A percentile compares a stretch with the other conserved stretches of the same genome.
phyloP scores from a whole-genome alignment of 2,797 vertebrate species.

The Menidia menidia region DNA sequence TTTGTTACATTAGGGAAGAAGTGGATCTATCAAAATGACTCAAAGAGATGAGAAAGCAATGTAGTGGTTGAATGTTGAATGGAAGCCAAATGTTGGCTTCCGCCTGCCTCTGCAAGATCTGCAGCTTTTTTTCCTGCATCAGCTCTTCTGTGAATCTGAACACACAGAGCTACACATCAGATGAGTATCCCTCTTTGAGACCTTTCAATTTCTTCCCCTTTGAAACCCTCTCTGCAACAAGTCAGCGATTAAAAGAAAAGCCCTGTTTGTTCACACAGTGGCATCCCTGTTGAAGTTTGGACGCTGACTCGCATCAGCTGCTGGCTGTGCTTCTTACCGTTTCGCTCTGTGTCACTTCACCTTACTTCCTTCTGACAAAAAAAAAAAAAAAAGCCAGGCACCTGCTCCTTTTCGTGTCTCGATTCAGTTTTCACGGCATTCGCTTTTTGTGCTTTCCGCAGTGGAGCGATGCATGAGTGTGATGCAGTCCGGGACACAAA shows the following conservation, averaged over 20 bases:
- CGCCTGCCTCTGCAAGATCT: slow-evolving; percentile 40
- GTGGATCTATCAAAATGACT: not conserved
- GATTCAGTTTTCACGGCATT: slow-evolving; percentile 27
- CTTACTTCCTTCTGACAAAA: slow-evolving; percentile 48
- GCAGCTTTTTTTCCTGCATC: slow-evolving; percentile 14
- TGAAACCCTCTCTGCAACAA: slow-evolving; percentile 53
- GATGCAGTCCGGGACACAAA: slow-evolving; percentile 99
- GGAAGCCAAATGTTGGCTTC: slow-evolving; percentile 8
- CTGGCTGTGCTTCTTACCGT: slow-evolving; percentile 37
- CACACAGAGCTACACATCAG: slow-evolving; percentile 51
- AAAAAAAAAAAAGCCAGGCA: slow-evolving; percentile 49
- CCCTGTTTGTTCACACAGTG: slow-evolving; percentile 67
- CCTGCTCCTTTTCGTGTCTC: slow-evolving; percentile 59
- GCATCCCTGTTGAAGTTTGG: slow-evolving; percentile 66
- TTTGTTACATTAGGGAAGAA: not conserved
- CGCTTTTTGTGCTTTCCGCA: slow-evolving; percentile 67
- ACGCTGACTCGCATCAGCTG: slow-evolving; percentile 43
- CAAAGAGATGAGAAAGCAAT: not conserved
- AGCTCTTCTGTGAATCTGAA: slow-evolving; percentile 25
- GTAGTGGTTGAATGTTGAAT: not conserved
- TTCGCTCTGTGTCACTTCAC: slow-evolving; percentile 43
- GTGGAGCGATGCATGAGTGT: slow-evolving; percentile 99
- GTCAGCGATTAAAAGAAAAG: slow-evolving; percentile 56
- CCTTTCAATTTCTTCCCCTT: slow-evolving; percentile 28
- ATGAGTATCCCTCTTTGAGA: slow-evolving; percentile 28